A percentile compares a stretch with the other conserved stretches of the same genome.
These are phyloP conservation scores for Lordiphosa stackelbergi DNA, from an alignment of 1,140 invertebrate species.

Conservation along the genomic window DNA sequence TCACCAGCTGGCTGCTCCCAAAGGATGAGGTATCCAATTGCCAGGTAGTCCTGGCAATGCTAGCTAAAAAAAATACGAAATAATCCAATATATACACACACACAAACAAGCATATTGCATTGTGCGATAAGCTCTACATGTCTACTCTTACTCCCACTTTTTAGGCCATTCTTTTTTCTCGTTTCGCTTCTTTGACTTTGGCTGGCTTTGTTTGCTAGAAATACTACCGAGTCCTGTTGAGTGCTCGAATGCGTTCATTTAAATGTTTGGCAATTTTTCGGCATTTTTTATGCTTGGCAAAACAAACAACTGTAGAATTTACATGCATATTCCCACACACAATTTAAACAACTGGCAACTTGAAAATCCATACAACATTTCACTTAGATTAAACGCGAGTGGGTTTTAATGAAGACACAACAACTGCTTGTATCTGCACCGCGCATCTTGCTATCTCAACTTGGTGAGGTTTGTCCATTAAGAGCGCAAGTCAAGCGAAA, in stretches of 20 bases:
- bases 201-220: constrained; percentile 37
- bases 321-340: constrained; percentile 21
- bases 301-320: constrained; percentile 55
- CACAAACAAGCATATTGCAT: constrained; percentile 60
- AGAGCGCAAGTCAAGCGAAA: constrained; percentile 9
- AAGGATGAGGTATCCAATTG: constrained; percentile 4
- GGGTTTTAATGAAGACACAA: constrained; percentile 12
- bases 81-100: constrained; percentile 49
- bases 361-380: constrained; percentile 42
- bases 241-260: constrained; percentile 55
- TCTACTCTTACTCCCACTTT: constrained; percentile 15
- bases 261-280: constrained; percentile 71
- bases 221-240: constrained; percentile 23
- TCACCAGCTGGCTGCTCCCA: constrained; percentile 7
- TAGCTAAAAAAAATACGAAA: constrained; percentile 42
- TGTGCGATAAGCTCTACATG: constrained; percentile 60
- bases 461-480: neutral
- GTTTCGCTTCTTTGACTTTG: constrained; percentile 29
- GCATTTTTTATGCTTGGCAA: constrained; percentile 65
- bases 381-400: constrained; percentile 34
- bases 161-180: constrained; percentile 20
- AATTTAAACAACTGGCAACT: constrained; percentile 33
- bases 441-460: too few species aligned
- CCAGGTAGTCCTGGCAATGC: constrained; percentile 29
- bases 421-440: constrained; percentile 14